These are phyloP conservation scores for Strigamia transsilvanica DNA, from an alignment of 2,888 invertebrate genomes.

Conservation along the genomic window DNA sequence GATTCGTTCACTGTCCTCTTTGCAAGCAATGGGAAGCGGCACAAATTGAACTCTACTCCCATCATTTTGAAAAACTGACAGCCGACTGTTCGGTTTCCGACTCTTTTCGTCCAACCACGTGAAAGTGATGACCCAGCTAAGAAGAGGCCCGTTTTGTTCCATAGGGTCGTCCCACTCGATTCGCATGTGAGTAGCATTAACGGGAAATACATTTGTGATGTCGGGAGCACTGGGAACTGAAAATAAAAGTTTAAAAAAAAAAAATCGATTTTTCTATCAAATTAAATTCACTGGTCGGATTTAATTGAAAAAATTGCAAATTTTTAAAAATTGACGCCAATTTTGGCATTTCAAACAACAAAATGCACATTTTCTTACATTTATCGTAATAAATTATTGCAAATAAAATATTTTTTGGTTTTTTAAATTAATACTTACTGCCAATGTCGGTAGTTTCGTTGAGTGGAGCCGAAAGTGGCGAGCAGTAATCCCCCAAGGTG, in stretches of 20 bases:
- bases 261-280: not conserved
- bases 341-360: too few relatives aligned
- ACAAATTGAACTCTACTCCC: conserved; percentile 12
- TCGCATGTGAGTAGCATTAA: conserved; percentile 50
- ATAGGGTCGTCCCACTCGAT: conserved; percentile 55
- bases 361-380: too few relatives aligned
- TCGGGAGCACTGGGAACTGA: conserved; percentile 53
- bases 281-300: too few relatives aligned
- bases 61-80: conserved; percentile 21
- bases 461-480: conserved; percentile 69
- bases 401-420: too few relatives aligned
- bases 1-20: not conserved
- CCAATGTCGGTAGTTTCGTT: conserved; percentile 72
- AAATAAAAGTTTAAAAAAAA: not conserved
- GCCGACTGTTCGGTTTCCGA: not conserved
- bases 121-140: conserved; percentile 40
- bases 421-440: conserved; percentile 64
- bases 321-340: too few relatives aligned
- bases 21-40: conserved; percentile 30
- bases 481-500: conserved; percentile 70
- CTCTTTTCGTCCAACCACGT: conserved; percentile 33
- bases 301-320: too few relatives aligned
- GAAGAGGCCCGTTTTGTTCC: conserved; percentile 53
- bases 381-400: too few relatives aligned
- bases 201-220: conserved; percentile 4